Conservation (phyloP, 2,888 invertebrate genomes). For the Apamea monoglypha region DNA sequence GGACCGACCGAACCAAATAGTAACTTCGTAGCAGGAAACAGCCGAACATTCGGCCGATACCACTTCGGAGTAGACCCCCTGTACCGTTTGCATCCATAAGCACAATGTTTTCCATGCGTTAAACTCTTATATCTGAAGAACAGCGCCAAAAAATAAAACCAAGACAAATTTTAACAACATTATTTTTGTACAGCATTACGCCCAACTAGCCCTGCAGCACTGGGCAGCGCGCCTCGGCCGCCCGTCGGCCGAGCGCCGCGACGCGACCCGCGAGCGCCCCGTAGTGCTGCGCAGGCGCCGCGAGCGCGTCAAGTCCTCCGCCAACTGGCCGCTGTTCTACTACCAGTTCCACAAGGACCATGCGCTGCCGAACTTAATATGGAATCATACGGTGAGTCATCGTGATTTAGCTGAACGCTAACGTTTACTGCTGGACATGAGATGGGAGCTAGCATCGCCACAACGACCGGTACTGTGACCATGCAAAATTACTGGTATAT, state of each 20-base stretch:
- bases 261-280: slow-evolving; percentile 93
- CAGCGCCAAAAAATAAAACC: too few relatives aligned
- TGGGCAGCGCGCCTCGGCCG: slow-evolving; percentile 93
- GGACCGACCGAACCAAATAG: too few relatives aligned
- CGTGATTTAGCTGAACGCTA: too few relatives aligned
- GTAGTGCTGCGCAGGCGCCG: slow-evolving; percentile 97
- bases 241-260: slow-evolving; percentile 86
- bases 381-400: slow-evolving; percentile 97
- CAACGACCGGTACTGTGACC: neutral
- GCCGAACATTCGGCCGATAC: too few relatives aligned
- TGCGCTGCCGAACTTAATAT: slow-evolving; percentile 98
- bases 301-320: slow-evolving; percentile 95
- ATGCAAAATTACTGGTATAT: neutral
- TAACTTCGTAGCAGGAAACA: too few relatives aligned
- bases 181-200: slow-evolving; percentile 80
- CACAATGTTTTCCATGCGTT: too few relatives aligned
- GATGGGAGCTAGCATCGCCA: neutral
- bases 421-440: neutral
- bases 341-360: slow-evolving; percentile 98
- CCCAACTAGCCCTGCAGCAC: slow-evolving; percentile 87
- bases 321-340: slow-evolving; percentile 98
- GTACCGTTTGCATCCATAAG: too few relatives aligned
- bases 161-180: neutral
- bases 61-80: too few relatives aligned
- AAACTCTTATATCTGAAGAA: too few relatives aligned